Conservation (phyloP, 2,888 invertebrate genomes). For the Sesia apiformis region DNA sequence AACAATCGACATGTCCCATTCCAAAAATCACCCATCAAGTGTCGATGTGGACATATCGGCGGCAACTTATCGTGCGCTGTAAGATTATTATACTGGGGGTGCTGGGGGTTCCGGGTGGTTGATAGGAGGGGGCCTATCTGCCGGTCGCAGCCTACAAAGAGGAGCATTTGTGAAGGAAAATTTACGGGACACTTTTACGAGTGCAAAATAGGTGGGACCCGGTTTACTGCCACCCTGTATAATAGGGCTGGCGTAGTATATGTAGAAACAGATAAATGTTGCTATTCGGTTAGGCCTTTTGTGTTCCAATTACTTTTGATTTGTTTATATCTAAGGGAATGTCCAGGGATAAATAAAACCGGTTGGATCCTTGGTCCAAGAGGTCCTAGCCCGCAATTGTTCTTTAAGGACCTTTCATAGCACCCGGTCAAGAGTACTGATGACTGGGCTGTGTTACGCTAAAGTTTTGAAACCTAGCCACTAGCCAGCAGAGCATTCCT, state of each 20-base stretch:
- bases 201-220: slow-evolving; percentile 64
- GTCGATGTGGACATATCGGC: slow-evolving; percentile 20
- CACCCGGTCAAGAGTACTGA: too few species aligned
- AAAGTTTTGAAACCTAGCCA: too few species aligned
- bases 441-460: too few species aligned
- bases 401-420: too few species aligned
- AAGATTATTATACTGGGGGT: slow-evolving; percentile 23
- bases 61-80: slow-evolving; percentile 33
- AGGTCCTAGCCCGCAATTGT: too few species aligned
- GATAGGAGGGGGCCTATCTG: slow-evolving; percentile 19
- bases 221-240: slow-evolving; percentile 54
- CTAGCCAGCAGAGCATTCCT: too few species aligned
- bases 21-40: slow-evolving; percentile 13
- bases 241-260: slow-evolving; percentile 17
- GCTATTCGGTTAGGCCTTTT: neutral
- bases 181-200: slow-evolving; percentile 68
- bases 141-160: slow-evolving; percentile 43
- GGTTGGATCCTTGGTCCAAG: too few species aligned
- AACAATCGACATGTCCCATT: slow-evolving; percentile 3
- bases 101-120: slow-evolving; percentile 6
- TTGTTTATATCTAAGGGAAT: too few species aligned
- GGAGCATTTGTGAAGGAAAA: slow-evolving; percentile 58
- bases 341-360: too few species aligned
- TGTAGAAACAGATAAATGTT: neutral
- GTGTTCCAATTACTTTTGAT: too few species aligned